A percentile compares a stretch with the other conserved stretches of the same genome.
phyloP scores from a whole-genome alignment of 2,888 invertebrate species.

The Polymixis lichenea region DNA sequence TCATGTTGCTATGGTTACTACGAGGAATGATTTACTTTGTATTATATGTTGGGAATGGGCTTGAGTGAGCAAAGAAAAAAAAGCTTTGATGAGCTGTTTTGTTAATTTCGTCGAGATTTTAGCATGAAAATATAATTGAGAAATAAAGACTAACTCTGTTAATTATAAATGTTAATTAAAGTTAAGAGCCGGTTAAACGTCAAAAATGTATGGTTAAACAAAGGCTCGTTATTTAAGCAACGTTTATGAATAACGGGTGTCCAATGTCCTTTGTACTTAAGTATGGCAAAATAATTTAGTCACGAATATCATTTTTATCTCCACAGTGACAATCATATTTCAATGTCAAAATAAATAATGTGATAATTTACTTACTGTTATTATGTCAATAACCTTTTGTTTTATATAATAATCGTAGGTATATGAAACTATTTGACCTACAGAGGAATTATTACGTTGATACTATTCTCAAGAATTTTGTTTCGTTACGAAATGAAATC shows the following conservation, averaged over 20 bases:
- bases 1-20: neutral
- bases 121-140: neutral
- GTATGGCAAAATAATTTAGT: neutral
- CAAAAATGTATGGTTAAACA: neutral
- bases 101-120: neutral
- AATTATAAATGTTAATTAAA: neutral
- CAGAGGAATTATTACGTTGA: neutral
- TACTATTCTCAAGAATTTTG: neutral
- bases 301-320: neutral
- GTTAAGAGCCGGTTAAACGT: neutral
- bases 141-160: neutral
- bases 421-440: slow-evolving; percentile 29
- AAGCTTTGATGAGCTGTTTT: neutral
- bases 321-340: slow-evolving; percentile 1
- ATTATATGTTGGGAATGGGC: neutral
- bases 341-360: slow-evolving; percentile 29
- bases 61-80: neutral
- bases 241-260: no score
- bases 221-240: neutral
- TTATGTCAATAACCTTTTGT: slow-evolving; percentile 34
- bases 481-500: neutral
- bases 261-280: neutral
- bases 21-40: neutral
- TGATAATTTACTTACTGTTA: slow-evolving; percentile 28
- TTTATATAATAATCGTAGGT: slow-evolving; percentile 24